Evolutionary conservation across 2,888 invertebrate species (phyloP).

Genomic region (Sphaerophoria taeniata): DNA sequence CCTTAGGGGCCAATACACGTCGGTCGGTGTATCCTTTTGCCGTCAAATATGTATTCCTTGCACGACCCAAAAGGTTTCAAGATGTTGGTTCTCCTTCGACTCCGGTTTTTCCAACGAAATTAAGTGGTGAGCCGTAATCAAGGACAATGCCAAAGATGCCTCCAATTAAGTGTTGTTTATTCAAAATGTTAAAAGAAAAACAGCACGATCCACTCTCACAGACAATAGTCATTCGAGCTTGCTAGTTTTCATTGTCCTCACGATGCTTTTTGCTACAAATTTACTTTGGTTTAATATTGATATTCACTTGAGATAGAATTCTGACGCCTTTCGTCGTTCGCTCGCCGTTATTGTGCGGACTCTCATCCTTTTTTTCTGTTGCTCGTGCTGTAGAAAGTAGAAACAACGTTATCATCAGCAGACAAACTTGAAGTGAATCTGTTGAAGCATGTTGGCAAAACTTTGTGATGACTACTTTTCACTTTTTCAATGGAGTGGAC

Average conservation of each 20-base stretch:
- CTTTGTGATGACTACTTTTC: slow-evolving; percentile 37
- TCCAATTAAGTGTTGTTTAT: no score
- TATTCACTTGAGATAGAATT: no score
- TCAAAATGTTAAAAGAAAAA: no score
- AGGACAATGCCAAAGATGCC: slow-evolving; percentile 20
- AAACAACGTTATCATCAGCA: slow-evolving; percentile 8
- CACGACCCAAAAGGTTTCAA: slow-evolving; percentile 18
- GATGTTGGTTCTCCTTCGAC: neutral
- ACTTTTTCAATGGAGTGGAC: slow-evolving; percentile 11
- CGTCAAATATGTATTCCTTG: slow-evolving; percentile 20
- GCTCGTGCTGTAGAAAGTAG: neutral
- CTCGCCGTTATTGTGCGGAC: no score
- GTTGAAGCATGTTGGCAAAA: slow-evolving; percentile 39
- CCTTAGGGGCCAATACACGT: neutral
- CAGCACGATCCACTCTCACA: no score
- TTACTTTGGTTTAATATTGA: no score
- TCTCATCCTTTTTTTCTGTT: slow-evolving; percentile 16
- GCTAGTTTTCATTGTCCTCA: no score
- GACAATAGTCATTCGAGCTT: no score
- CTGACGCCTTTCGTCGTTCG: no score
- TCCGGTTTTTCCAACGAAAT: slow-evolving; percentile 17
- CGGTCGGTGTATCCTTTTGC: neutral
- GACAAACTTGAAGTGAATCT: slow-evolving; percentile 34
- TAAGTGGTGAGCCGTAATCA: slow-evolving; percentile 49
- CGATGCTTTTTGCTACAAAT: no score